A percentile compares a stretch with the other conserved stretches of the same genome.
phyloP scores from a whole-genome alignment of 2,797 vertebrate species.

The Neosalanx taihuensis region DNA sequence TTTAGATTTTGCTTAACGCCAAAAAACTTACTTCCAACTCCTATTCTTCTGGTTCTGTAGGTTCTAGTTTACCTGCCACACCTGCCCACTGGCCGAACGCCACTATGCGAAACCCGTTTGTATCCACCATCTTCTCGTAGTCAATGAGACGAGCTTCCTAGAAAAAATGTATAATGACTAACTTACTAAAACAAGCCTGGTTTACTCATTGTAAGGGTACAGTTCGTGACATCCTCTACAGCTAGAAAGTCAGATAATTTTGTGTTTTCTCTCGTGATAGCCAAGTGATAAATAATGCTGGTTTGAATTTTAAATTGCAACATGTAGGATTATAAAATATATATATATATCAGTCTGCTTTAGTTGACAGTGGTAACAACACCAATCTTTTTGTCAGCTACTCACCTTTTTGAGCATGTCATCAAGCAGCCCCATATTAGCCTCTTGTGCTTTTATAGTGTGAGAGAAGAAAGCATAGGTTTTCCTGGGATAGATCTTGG shows the following conservation, averaged over 20 bases:
- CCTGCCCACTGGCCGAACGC: slow-evolving; percentile 98
- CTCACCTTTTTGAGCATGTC: slow-evolving; percentile 89
- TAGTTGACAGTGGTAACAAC: too few relatives aligned
- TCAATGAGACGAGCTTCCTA: slow-evolving; percentile 96
- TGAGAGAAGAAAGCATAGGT: slow-evolving; percentile 98
- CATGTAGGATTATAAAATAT: neutral
- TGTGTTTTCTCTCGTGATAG: neutral
- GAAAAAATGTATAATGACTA: slow-evolving; percentile 24
- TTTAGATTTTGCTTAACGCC: neutral
- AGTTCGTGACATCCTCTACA: neutral
- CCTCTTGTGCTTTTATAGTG: slow-evolving; percentile 97
- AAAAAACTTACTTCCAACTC: neutral
- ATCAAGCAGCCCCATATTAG: slow-evolving; percentile 94
- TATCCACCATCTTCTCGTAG: slow-evolving; percentile 98
- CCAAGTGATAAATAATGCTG: neutral
- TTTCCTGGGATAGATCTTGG: slow-evolving; percentile 87
- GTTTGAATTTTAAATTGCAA: too few relatives aligned
- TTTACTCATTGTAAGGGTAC: neutral
- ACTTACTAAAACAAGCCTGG: neutral
- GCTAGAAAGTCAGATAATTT: neutral
- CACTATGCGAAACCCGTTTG: slow-evolving; percentile 88
- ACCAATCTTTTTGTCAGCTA: too few relatives aligned
- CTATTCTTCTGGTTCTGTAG: neutral
- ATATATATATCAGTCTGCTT: neutral
- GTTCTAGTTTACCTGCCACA: slow-evolving; percentile 81